These are phyloP conservation scores for Chironex yamaguchii DNA, from an alignment of 30 jellyfish, hydroid and myxozoan genomes.

Conservation along the genomic window DNA sequence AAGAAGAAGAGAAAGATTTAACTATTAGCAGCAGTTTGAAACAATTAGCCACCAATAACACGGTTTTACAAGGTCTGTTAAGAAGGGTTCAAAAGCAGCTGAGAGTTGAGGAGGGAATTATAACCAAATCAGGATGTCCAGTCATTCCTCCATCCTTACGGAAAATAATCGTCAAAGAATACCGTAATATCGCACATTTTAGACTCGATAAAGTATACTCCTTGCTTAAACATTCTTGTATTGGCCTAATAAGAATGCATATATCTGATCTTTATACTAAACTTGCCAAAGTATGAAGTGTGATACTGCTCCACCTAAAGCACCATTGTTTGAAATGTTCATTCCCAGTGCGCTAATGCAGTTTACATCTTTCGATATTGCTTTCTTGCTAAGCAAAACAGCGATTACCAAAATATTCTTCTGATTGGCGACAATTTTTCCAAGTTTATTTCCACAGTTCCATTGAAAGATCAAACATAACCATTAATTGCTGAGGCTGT, in stretches of 20 bases:
- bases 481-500: constrained; percentile 6
- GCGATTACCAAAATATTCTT: not conserved
- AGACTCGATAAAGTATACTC: not conserved
- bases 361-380: not conserved
- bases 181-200: constrained; percentile 32
- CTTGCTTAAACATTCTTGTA: not conserved
- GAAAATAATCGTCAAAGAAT: not conserved
- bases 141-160: constrained; percentile 46
- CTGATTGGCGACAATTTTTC: constrained; percentile 39
- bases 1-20: not conserved
- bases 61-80: not conserved
- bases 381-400: not conserved
- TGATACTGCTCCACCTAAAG: constrained; percentile 1
- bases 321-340: constrained; percentile 5
- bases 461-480: constrained; percentile 15
- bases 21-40: not conserved
- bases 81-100: constrained; percentile 25
- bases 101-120: constrained; percentile 17
- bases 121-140: constrained; percentile 46
- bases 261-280: not conserved
- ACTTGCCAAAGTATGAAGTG: constrained; percentile 19
- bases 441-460: not conserved
- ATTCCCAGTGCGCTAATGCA: constrained; percentile 35
- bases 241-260: constrained; percentile 48
- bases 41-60: not conserved